Base-by-base conservation (phyloP, 2,113 vertebrate genomes). In the Chascanopsetta lugubris region DNA sequence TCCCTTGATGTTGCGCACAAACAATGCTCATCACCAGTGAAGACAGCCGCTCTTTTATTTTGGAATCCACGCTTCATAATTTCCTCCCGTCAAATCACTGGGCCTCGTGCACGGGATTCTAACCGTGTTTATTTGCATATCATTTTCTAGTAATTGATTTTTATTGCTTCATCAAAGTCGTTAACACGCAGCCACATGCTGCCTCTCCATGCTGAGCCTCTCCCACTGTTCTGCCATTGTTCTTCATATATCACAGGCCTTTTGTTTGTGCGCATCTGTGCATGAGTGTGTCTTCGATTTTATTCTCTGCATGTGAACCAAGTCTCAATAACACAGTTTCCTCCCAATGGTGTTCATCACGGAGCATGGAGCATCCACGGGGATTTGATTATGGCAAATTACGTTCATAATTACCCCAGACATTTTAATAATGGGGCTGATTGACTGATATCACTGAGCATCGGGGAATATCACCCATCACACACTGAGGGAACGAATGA, bases 361-460 rank as follows among this genome's bases (percentile, higher is more conserved):
- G 38, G 61, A 56, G 60, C 62, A 75, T 64, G 58, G 73, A 72
- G 55, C 71, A 75, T 68, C 69, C 53, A 36, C 49, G 53, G 74
- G 63, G 84, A 81, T 79, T 77, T 76, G 47, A 77, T 81, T 49
- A 74, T 18, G 47, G 60, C 30, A 51, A 85, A 86, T 83, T 46
- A 57, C 20, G 56, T 51, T 60, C 70, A 47, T 80, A 84, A 85
- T 88, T 71, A 76, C 69, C 61, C 51, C n/a, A 75, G 61, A 75
- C 68, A 65, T 72, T 77, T 79, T 38, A 51, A 80, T 84, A 79
- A 81, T 60, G 62, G 56, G 65, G 55, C 43, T 73, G 67, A 84
- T 77, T 72, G 69, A 54, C 13, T 42, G 42, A 81, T 69, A 75
- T 69, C 58, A 48, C 46, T 49, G 20, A 59, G 20, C 69, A 42